These are phyloP conservation scores for honey bee (Apis mellifera) DNA, from an alignment of 1,140 invertebrate genomes.

Conservation along the genomic window Amel_HAv3.1 CM009942.2:10356001-10356500, in stretches of 20 bases:
- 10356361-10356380: neutral
- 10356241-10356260: slow-evolving; percentile 57
- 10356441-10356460: slow-evolving; percentile 61
- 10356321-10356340: slow-evolving; percentile 54
- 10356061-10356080: neutral
- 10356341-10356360: slow-evolving; percentile 31
- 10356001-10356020: neutral
- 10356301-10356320: slow-evolving; percentile 69
- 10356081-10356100: neutral
- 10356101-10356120: neutral
- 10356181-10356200: slow-evolving; percentile 36
- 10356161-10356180: slow-evolving; percentile 11
- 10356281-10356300: slow-evolving; percentile 51
- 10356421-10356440: slow-evolving; percentile 25
- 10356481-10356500: slow-evolving; percentile 48
- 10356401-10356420: neutral
- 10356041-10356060: slow-evolving; percentile 10
- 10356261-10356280: neutral
- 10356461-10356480: slow-evolving; percentile 55
- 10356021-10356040: neutral
- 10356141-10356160: slow-evolving; percentile 12
- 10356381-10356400: neutral
- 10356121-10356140: slow-evolving; percentile 33
- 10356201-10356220: neutral
- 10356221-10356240: slow-evolving; percentile 52